Percentiles rank a stretch among this genome's conserved stretches.
These are phyloP conservation scores for Pristionchus japonicus DNA, from an alignment of 2,888 invertebrate species.

Conservation along the genomic window DNA sequence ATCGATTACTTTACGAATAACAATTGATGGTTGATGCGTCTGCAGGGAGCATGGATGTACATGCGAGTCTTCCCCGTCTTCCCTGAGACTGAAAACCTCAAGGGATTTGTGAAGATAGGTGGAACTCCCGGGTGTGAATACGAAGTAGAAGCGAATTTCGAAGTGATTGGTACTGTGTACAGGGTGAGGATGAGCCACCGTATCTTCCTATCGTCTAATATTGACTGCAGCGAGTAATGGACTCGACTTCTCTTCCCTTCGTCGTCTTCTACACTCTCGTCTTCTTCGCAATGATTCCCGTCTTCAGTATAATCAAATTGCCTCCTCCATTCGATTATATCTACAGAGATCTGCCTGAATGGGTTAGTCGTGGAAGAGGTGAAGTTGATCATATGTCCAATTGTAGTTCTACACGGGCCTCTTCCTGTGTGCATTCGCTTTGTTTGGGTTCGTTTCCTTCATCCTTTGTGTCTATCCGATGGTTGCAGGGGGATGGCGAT, in stretches of 20 bases:
- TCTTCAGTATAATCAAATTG: background rate
- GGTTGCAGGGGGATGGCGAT: background rate
- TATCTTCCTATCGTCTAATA: background rate
- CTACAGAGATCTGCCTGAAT: background rate
- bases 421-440: background rate
- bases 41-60: constrained; percentile 8
- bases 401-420: background rate
- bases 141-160: background rate
- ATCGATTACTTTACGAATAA: too few species aligned
- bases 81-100: background rate
- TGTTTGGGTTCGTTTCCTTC: background rate
- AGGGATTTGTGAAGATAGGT: constrained; percentile 5
- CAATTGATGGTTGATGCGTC: background rate
- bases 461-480: background rate
- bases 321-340: constrained; percentile 29
- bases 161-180: background rate
- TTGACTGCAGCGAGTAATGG: constrained; percentile 12
- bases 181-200: background rate
- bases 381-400: background rate
- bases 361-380: background rate
- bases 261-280: constrained; percentile 18
- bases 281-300: background rate
- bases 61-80: background rate
- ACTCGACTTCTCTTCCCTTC: background rate
- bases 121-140: constrained; percentile 30